Evolutionary conservation across 2,888 invertebrate species (phyloP).

Genomic region (Sycophila texana): DNA sequence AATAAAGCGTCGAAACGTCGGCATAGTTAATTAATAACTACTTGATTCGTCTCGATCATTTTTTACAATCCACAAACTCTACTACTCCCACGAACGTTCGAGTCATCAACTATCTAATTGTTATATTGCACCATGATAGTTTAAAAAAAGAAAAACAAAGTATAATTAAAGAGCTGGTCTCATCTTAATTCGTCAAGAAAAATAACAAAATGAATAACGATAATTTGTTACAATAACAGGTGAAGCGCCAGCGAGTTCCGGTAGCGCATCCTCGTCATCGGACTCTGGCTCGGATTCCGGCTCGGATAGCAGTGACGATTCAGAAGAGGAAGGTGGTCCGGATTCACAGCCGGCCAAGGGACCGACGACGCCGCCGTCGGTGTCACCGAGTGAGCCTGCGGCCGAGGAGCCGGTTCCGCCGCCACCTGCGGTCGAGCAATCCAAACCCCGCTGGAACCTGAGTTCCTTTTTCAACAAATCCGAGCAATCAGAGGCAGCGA

Average conservation of each 20-base stretch:
- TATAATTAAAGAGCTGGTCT: background rate
- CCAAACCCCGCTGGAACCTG: conserved; percentile 74
- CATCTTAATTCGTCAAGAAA: background rate
- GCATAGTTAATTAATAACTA: too few relatives aligned
- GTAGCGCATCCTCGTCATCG: conserved; percentile 80
- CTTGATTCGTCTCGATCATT: too few relatives aligned
- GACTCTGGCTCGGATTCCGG: conserved; percentile 81
- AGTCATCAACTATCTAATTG: too few relatives aligned
- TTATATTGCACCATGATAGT: too few relatives aligned
- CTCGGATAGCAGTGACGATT: conserved; percentile 79
- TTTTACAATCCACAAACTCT: too few relatives aligned
- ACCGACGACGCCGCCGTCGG: conserved; percentile 58
- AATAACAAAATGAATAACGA: background rate
- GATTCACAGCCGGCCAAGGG: conserved; percentile 48
- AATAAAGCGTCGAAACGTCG: too few relatives aligned
- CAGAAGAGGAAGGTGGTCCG: conserved; percentile 74
- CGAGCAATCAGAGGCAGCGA: conserved; percentile 58
- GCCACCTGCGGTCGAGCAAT: conserved; percentile 75
- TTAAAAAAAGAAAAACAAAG: too few relatives aligned
- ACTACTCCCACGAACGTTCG: too few relatives aligned
- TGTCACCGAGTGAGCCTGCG: conserved; percentile 50
- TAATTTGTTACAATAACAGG: conserved; percentile 63
- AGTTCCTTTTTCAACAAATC: conserved; percentile 72
- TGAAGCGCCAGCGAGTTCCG: conserved; percentile 69
- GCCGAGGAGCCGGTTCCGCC: conserved; percentile 72